phyloP scores from a whole-genome alignment of 2,113 vertebrate genomes.

The Caracal caracal region DNA sequence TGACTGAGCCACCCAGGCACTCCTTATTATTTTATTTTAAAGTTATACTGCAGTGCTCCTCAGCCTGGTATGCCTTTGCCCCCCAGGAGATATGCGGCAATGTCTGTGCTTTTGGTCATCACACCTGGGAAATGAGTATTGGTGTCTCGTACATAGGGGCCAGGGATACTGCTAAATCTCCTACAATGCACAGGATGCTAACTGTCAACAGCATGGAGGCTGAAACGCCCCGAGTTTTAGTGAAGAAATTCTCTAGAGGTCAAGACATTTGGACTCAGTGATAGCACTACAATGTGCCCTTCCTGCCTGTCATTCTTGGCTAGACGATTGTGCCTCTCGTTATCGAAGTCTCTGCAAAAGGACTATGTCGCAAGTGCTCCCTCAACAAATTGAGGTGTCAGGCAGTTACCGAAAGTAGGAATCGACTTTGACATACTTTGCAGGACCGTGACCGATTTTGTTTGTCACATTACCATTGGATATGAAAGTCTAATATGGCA shows the following conservation, averaged over 20 bases:
- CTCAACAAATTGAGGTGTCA: not conserved
- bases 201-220: not conserved
- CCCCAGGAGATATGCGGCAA: not conserved
- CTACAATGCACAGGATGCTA: not conserved
- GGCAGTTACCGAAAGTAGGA: not conserved
- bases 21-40: not conserved
- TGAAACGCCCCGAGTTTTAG: not conserved
- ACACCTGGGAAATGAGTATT: not conserved
- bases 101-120: not conserved
- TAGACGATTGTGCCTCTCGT: not conserved
- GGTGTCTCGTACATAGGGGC: not conserved
- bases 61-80: not conserved
- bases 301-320: not conserved
- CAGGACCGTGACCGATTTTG: slow-evolving; percentile 42
- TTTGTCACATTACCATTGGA: slow-evolving; percentile 60
- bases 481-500: slow-evolving; percentile 76
- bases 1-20: too few species aligned
- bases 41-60: not conserved
- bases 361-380: not conserved
- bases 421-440: not conserved
- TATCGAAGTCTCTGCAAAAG: slow-evolving; percentile 35
- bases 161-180: not conserved
- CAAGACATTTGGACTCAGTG: not conserved
- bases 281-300: not conserved
- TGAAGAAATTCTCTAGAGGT: not conserved